Evolutionary conservation across 2,797 vertebrate species (phyloP).

Genomic region (Sebastes cheni): DNA sequence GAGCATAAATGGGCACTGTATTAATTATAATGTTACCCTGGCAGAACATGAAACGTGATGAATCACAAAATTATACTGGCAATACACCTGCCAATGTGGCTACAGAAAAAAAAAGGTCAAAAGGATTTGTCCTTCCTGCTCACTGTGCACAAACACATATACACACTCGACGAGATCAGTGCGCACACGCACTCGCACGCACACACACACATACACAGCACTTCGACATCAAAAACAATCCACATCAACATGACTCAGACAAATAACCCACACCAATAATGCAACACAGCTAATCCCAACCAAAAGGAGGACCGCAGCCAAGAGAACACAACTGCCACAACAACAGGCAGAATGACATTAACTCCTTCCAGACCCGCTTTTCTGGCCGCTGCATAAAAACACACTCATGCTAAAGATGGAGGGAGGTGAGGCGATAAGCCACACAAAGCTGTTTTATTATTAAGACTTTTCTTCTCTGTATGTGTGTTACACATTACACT

Average conservation of each 20-base stretch:
- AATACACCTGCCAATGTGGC: slow-evolving; percentile 30
- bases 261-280: slow-evolving; percentile 62
- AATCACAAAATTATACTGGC: slow-evolving; percentile 10
- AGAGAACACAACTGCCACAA: slow-evolving; percentile 47
- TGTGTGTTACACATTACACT: background rate
- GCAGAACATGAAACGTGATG: slow-evolving; percentile 10
- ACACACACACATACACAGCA: background rate
- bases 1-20: background rate
- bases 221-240: slow-evolving; percentile 58
- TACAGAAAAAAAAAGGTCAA: slow-evolving; percentile 35
- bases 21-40: slow-evolving; percentile 5
- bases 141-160: background rate
- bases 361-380: slow-evolving; percentile 27
- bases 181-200: background rate
- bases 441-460: slow-evolving; percentile 13
- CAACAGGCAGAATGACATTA: slow-evolving; percentile 47
- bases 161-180: background rate
- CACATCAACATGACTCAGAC: slow-evolving; percentile 69
- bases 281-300: slow-evolving; percentile 61
- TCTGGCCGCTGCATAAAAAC: slow-evolving; percentile 18
- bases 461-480: background rate
- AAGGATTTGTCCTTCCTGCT: slow-evolving; percentile 38
- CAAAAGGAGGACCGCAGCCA: slow-evolving; percentile 37
- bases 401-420: slow-evolving; percentile 18
- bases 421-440: slow-evolving; percentile 14